A percentile compares a stretch with the other conserved stretches of the same genome.
phyloP scores from a whole-genome alignment of 1,140 invertebrate genomes.

The Homarus americanus region DNA sequence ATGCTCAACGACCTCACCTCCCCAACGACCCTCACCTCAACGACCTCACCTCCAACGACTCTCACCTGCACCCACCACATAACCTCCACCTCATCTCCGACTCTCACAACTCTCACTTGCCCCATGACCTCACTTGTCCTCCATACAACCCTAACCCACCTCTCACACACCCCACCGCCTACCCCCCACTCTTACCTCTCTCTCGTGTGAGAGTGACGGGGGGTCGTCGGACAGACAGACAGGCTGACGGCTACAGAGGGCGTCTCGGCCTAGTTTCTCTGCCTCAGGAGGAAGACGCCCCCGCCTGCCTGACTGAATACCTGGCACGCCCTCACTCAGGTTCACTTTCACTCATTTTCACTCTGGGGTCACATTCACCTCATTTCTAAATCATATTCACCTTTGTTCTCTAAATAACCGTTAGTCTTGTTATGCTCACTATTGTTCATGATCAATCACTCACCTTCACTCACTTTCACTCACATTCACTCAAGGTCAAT shows the following conservation, averaged over 20 bases:
- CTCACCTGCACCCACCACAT: background rate
- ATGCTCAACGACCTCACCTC: background rate
- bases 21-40: too few relatives aligned
- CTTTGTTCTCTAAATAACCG: too few relatives aligned
- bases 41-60: too few relatives aligned
- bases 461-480: background rate
- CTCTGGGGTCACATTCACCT: background rate
- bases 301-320: background rate
- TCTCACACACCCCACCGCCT: background rate
- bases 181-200: background rate
- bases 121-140: background rate
- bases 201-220: too few relatives aligned
- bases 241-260: constrained; percentile 21
- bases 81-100: too few relatives aligned
- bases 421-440: background rate
- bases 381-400: too few relatives aligned
- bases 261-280: constrained; percentile 49
- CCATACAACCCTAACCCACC: too few relatives aligned
- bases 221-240: constrained; percentile 54
- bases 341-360: background rate
- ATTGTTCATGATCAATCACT: background rate
- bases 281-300: constrained; percentile 32
- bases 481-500: background rate
- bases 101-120: background rate
- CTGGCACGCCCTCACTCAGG: background rate